phyloP scores from a whole-genome alignment of 2,113 vertebrate species.

The Chascanopsetta lugubris region DNA sequence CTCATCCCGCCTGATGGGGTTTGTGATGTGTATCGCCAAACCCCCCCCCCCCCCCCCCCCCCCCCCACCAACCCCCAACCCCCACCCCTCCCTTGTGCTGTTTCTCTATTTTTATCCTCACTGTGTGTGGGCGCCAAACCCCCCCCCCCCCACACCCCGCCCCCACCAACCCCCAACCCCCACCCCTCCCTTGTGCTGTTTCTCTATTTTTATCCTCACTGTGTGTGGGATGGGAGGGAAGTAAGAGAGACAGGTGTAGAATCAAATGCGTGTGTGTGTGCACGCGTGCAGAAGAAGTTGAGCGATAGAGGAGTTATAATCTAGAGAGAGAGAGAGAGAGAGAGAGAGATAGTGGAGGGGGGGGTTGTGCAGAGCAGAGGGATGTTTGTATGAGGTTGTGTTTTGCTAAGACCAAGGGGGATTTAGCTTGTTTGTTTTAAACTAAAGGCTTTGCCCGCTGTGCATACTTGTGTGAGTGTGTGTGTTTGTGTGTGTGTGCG shows the following conservation, averaged over 20 bases:
- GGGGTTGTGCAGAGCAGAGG: constrained; percentile 25
- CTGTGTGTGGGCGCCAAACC: constrained; percentile 77
- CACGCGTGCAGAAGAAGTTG: constrained; percentile 26
- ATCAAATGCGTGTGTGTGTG: constrained; percentile 36
- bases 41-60: no score
- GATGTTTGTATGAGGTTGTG: constrained; percentile 29
- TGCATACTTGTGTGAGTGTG: constrained; percentile 8
- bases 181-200: constrained; percentile 56
- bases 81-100: constrained; percentile 55
- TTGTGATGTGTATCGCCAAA: constrained; percentile 77
- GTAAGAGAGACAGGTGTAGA: constrained; percentile 75
- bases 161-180: no score
- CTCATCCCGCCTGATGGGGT: constrained; percentile 71
- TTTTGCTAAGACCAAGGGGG: constrained; percentile 50
- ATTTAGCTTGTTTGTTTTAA: constrained; percentile 60
- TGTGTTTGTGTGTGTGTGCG: not conserved
- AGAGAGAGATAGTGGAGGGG: constrained; percentile 28
- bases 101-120: constrained; percentile 77
- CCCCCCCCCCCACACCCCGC: no score
- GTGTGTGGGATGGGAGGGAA: constrained; percentile 73
- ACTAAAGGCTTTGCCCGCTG: constrained; percentile 43
- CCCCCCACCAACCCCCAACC: no score
- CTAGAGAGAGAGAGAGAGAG: constrained; percentile 26
- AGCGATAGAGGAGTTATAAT: constrained; percentile 39
- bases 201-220: constrained; percentile 77